These are phyloP conservation scores for Ibycter americanus DNA, from an alignment of 2,797 vertebrate species.

Conservation along the genomic window DNA sequence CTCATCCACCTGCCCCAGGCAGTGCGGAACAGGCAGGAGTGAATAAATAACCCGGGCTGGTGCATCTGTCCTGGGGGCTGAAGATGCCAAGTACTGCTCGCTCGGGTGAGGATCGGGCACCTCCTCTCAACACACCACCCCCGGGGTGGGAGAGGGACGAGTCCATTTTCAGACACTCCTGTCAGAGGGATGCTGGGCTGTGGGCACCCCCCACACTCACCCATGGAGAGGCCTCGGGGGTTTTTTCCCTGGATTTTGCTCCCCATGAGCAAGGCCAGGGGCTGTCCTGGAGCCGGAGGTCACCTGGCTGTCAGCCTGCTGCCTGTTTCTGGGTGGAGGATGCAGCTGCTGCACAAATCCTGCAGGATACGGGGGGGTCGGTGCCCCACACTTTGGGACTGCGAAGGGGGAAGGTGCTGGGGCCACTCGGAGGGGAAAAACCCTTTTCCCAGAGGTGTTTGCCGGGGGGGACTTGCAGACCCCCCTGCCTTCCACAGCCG, in stretches of 20 bases:
- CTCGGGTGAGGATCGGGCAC: accelerated
- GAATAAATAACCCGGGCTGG: accelerated
- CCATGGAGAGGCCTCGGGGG: background rate
- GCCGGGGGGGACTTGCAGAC: background rate
- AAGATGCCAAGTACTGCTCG: accelerated
- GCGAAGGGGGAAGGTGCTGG: background rate
- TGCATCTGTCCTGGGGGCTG: background rate
- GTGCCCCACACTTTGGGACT: background rate
- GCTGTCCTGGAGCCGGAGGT: background rate
- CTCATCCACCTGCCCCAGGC: background rate
- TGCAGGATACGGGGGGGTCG: background rate
- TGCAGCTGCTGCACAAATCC: background rate
- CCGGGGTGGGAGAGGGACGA: accelerated
- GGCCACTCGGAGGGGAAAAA: background rate
- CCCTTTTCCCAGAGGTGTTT: background rate
- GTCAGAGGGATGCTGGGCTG: background rate
- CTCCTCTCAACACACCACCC: accelerated
- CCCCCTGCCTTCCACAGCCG: background rate
- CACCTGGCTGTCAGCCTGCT: background rate
- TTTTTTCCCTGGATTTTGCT: background rate
- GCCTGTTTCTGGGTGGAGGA: background rate
- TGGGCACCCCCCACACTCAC: accelerated
- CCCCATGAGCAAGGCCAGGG: background rate
- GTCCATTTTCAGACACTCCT: accelerated
- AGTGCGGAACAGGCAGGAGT: background rate